Conservation (phyloP, 1,140 invertebrate species). For the Anagrus nilaparvatae region DNA sequence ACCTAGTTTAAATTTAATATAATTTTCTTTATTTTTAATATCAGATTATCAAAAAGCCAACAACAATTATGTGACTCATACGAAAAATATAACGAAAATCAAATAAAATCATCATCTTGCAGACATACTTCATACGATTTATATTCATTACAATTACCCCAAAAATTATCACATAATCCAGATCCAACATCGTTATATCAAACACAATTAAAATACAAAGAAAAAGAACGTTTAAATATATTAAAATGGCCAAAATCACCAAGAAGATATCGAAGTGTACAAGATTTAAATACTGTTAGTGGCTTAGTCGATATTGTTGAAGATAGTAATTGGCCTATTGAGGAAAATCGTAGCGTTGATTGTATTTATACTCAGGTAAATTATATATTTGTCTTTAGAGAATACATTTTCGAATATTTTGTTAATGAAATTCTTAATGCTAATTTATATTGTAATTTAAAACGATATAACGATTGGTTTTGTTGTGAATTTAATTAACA, state of each 20-base stretch:
- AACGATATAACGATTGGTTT: too few species aligned
- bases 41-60: constrained; percentile 39
- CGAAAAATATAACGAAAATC: constrained; percentile 34
- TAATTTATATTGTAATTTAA: too few species aligned
- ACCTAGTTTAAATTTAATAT: constrained; percentile 1
- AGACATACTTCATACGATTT: too few species aligned
- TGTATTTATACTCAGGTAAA: constrained; percentile 39
- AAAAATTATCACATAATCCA: too few species aligned
- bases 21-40: constrained; percentile 3
- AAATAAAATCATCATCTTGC: too few species aligned
- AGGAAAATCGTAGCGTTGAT: constrained; percentile 35
- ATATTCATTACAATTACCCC: too few species aligned
- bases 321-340: constrained; percentile 37
- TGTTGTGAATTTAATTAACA: too few species aligned
- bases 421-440: neutral
- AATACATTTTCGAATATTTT: neutral
- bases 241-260: constrained; percentile 34
- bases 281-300: constrained; percentile 37
- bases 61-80: constrained; percentile 37
- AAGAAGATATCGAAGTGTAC: constrained; percentile 34
- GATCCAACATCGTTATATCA: constrained; percentile 8
- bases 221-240: constrained; percentile 35
- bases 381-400: neutral
- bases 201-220: too few species aligned
- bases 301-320: constrained; percentile 39